Base-by-base conservation (phyloP, 2,888 invertebrate genomes). In the Harpalus rufipes region DNA sequence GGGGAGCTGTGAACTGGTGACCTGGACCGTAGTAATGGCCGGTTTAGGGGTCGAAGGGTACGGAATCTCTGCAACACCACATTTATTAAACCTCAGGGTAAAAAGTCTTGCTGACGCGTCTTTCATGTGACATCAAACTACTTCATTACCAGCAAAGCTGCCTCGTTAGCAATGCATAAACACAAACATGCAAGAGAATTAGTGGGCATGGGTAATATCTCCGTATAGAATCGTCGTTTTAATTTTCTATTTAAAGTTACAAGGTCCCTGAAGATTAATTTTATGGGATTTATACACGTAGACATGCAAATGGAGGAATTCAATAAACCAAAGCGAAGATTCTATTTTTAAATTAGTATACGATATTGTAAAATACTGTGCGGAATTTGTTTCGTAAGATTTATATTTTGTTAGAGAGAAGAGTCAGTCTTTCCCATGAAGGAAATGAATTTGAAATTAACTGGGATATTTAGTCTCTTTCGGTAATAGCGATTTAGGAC, bases 11-110 rank as follows among this genome's bases (percentile, higher is more conserved):
- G 84, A 74, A 25, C 84, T 78, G 21, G 79, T 79, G 16, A 85
- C 51, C 44, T 84, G 82, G 39, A 85, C 84, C 68, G 86, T 86
- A 10, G 86, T 86, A 14, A 84, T 82, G 59, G 85, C 76, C 65
- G 84, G 84, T 59, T 81, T 85, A 16, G 85, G 85, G 39, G 90
- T 90, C n/a, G 89, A 89, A 61, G 90, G 89, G 68, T 89, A 88
- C 72, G 89, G 89, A 81, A 90, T 89, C 86, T 90, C 90, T 90
- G 86, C 58, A 89, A 51, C 44, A 51, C 44, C 10, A 8, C 58
- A 78, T 78, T 78, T 74, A 74, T 74, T 74, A 74, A 74, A 74
- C 74, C 74, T 21, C 68, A 12, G 14, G 59, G 44, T 51, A 51
- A 51, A 51, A 51, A 51, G 10, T 51, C 44, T 51, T 78, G 58